Base-by-base conservation (phyloP, 2,113 vertebrate genomes). In the Malurus melanocephalus region DNA sequence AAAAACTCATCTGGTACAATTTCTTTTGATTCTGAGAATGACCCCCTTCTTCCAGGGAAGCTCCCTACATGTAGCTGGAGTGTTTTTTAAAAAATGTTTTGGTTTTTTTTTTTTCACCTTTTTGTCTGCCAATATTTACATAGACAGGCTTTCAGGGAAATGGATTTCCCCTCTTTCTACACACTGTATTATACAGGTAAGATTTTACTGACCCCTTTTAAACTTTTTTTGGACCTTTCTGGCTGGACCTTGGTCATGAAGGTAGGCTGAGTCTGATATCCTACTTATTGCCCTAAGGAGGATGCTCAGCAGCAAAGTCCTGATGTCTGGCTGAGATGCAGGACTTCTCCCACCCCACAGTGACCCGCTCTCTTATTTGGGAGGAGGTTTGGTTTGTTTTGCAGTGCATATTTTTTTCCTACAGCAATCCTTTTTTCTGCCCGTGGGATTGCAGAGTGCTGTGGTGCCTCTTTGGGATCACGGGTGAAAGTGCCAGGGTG, bases 1-100 rank as follows among this genome's bases (percentile, higher is more conserved):
- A 38, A 75, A 72, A 55, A 1, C 8, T 56, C 17, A 12, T n/a
- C 62, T 66, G 33, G 7, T 42, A 7, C 17, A 27, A 13, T 15
- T 35, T 5, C 33, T 86, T 90, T 69, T 59, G 80, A 60, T 13
- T 22, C 49, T 56, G 40, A 3, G 13, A 55, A 11, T 30, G 14
- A 28, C 38, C 20, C 38, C 15, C 9, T 61, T 72, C 59, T 38
- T 65, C 32, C 40, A 69, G 38, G 22, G 33, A 53, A 75, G 22
- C 45, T 7, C 28, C 32, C 10, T 40, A 16, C 16, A 15, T 9
- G 17, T 2, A 57, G 32, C 13, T 69, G 43, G 5, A 6, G 1
- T 42, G 2, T 2, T 52, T 38, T n/a, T 13, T 21, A 20, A n/a
- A 22, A 40, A 17, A 5, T 1, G 10, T 0, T 7, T 20, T 4